Evolutionary conservation across 2,797 vertebrate genomes (phyloP).

Genomic region (Rhinella marina): DNA sequence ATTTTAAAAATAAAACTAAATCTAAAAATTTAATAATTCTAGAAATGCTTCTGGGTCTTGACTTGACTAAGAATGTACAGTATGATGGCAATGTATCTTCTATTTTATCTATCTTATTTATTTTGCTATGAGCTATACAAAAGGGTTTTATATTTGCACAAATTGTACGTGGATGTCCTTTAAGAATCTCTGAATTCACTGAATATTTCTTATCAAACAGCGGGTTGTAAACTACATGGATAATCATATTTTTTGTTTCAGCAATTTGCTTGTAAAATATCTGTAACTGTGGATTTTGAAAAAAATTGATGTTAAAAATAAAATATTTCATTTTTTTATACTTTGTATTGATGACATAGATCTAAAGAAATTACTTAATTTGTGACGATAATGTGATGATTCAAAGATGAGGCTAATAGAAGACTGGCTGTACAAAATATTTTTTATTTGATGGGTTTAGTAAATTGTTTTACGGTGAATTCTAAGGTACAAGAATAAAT

Average conservation of each 20-base stretch:
- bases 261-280: not conserved
- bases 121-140: not conserved
- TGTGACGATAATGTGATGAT: not conserved
- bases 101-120: not conserved
- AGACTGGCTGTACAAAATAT: not conserved
- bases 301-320: slow-evolving; percentile 12
- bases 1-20: not conserved
- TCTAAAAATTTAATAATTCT: not conserved
- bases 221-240: not conserved
- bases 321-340: not conserved
- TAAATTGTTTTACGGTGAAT: not conserved
- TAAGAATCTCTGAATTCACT: not conserved
- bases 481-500: too few relatives aligned
- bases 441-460: not conserved
- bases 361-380: not conserved
- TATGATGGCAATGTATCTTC: not conserved
- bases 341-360: not conserved
- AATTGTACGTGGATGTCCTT: not conserved
- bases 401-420: not conserved
- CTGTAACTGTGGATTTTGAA: not conserved
- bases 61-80: not conserved
- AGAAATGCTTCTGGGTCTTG: not conserved
- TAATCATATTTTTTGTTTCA: not conserved
- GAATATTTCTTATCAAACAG: not conserved
- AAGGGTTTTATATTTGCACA: not conserved